Conservation (phyloP, 2,113 vertebrate species). For the Thinocorus orbignyianus region DNA sequence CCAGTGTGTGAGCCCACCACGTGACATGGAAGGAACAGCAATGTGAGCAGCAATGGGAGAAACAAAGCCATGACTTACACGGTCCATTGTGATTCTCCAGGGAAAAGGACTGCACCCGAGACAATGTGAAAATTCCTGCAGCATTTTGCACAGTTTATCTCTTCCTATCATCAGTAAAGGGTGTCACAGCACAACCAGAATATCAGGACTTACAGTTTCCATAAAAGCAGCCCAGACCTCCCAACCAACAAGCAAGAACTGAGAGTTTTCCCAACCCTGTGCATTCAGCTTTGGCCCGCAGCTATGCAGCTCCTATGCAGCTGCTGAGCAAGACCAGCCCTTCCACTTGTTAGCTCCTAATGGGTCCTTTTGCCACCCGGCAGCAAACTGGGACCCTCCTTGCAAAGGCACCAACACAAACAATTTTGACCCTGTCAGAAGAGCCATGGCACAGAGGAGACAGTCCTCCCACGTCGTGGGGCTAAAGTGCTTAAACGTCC, state of each 20-base stretch:
- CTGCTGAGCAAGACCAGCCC: background rate
- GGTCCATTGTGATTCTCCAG: background rate
- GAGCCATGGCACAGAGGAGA: accelerated
- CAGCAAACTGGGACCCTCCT: background rate
- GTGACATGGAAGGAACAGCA: background rate
- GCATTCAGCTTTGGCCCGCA: background rate
- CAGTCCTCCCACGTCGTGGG: background rate
- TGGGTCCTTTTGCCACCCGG: background rate
- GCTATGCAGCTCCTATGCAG: background rate
- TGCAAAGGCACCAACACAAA: background rate
- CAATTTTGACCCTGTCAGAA: background rate
- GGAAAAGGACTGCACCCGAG: background rate
- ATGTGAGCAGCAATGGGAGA: background rate
- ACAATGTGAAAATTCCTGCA: background rate
- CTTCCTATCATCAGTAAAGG: background rate
- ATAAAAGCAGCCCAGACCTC: background rate
- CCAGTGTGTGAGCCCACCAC: background rate
- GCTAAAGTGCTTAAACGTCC: background rate
- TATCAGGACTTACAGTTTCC: background rate
- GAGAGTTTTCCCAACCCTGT: background rate
- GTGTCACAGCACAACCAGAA: background rate
- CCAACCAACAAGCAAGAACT: background rate
- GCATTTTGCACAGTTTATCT: background rate
- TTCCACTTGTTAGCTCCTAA: accelerated
- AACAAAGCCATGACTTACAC: accelerated